Percentiles rank a stretch among this genome's conserved stretches.
Evolutionary conservation across 23 tunicate genomes (phyloP).

Genomic region (Trididemnum clinides): DNA sequence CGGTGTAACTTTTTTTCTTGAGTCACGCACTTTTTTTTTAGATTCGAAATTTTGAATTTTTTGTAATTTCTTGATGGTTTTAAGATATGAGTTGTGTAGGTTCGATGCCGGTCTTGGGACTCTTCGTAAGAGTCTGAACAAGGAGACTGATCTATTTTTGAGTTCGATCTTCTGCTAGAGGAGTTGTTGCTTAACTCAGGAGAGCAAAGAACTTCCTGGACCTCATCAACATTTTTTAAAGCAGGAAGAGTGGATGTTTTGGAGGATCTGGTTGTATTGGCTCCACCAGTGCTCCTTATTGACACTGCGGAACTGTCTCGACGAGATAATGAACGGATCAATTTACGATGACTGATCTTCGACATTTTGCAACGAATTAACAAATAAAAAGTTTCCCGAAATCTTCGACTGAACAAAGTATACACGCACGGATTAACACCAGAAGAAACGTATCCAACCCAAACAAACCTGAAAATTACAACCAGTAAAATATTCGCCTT

Average conservation of each 20-base stretch:
- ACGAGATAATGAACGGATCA: conserved; percentile 17
- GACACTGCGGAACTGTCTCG: conserved; percentile 3
- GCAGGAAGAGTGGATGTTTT: not conserved
- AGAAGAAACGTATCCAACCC: conserved; percentile 95
- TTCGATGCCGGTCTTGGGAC: no score
- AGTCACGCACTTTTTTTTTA: no score
- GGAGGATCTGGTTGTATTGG: not conserved
- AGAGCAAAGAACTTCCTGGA: not conserved
- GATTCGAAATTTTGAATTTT: no score
- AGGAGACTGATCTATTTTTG: not conserved
- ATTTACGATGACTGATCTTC: conserved; percentile 21
- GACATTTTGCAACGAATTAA: conserved; percentile 33
- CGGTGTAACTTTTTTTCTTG: no score
- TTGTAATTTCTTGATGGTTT: no score
- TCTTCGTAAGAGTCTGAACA: no score
- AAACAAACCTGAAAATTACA: conserved; percentile 84
- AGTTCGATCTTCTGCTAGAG: not conserved
- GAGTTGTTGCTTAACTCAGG: not conserved
- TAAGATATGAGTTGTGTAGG: no score
- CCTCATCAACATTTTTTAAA: not conserved
- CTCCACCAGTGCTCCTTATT: conserved; percentile 1
- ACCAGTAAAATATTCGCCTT: no score
- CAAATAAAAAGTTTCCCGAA: conserved; percentile 72
- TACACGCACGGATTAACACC: conserved; percentile 94
- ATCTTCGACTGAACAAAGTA: conserved; percentile 88